Conservation (phyloP, 2,113 vertebrate genomes). For the Colius striatus region DNA sequence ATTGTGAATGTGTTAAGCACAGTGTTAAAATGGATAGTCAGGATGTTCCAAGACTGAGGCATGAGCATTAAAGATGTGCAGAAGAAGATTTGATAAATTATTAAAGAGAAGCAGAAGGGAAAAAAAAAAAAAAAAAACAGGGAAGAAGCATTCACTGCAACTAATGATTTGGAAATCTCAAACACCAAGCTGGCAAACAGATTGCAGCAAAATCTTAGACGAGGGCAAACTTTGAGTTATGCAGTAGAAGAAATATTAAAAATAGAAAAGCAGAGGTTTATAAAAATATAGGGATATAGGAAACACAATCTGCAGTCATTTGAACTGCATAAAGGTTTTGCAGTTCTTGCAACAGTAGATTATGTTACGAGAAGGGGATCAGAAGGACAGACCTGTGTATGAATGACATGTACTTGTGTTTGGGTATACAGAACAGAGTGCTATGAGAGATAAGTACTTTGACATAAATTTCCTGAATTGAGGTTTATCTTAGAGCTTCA, state of each 20-base stretch:
- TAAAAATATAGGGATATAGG: not conserved
- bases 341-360: not conserved
- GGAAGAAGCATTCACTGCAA: not conserved
- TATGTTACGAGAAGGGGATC: not conserved
- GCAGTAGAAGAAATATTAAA: not conserved
- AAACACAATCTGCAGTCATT: not conserved
- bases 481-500: not conserved
- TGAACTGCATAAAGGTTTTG: not conserved
- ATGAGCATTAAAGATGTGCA: not conserved
- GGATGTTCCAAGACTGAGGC: not conserved
- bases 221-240: not conserved
- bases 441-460: not conserved
- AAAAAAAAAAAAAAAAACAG: not conserved
- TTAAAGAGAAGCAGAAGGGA: not conserved
- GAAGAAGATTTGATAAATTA: not conserved
- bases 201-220: not conserved
- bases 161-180: not conserved
- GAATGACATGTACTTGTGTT: not conserved
- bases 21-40: not conserved
- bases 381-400: not conserved
- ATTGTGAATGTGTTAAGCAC: not conserved
- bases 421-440: not conserved
- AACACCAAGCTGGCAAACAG: not conserved
- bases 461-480: not conserved
- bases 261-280: not conserved